phyloP scores from a whole-genome alignment of 2,113 vertebrate species.

The Porphyrio hochstetteri region DNA sequence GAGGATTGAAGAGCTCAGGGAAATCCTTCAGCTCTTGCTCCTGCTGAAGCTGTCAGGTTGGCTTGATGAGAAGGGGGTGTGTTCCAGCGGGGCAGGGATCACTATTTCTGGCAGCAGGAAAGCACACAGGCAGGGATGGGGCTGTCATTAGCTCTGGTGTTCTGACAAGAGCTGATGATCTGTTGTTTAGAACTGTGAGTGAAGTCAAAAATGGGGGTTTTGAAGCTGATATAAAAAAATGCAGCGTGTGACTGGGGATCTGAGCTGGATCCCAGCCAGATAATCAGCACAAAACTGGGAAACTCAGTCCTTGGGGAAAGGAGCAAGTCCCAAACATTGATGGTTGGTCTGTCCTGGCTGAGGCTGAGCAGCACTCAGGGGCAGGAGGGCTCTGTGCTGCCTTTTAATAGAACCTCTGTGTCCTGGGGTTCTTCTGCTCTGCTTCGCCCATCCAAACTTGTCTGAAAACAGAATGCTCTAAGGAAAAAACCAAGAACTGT shows the following conservation, averaged over 20 bases:
- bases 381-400: neutral
- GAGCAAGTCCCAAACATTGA: rapidly evolving
- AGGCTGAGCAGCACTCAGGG: neutral
- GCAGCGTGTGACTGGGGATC: neutral
- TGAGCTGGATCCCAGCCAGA: neutral
- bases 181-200: neutral
- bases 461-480: neutral
- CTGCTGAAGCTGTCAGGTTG: neutral
- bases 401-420: neutral
- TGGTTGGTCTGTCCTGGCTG: neutral
- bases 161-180: neutral
- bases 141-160: neutral
- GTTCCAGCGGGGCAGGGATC: neutral
- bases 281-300: neutral
- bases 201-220: neutral
- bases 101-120: constrained; percentile 2
- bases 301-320: rapidly evolving
- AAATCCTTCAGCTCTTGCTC: neutral
- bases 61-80: neutral
- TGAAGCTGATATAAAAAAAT: rapidly evolving
- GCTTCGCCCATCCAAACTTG: neutral
- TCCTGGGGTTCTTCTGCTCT: neutral
- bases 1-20: neutral
- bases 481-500: neutral
- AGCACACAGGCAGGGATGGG: neutral